phyloP scores from a whole-genome alignment of 2,888 invertebrate genomes.

The Sclerodermus sp. region DNA sequence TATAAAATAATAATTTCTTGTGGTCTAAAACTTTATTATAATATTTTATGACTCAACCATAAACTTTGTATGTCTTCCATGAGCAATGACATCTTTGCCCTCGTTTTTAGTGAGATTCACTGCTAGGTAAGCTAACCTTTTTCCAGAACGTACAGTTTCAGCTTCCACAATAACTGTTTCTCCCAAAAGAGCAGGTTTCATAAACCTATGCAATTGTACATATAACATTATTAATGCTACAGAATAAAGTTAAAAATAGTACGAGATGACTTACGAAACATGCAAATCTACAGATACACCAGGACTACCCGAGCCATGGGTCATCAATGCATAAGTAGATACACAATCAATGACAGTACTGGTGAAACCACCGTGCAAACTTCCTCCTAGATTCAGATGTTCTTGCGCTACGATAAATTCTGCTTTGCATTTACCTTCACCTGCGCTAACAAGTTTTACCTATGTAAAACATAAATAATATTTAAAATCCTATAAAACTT shows the following conservation, averaged over 20 bases:
- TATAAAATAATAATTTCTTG: not conserved
- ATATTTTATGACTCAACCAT: conserved; percentile 35
- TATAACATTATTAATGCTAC: conserved; percentile 1
- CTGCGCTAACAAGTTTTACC: conserved; percentile 62
- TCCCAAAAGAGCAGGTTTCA: conserved; percentile 75
- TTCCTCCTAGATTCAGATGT: conserved; percentile 74
- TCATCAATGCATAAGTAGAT: conserved; percentile 78
- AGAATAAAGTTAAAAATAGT: conserved; percentile 11
- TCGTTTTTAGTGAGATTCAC: conserved; percentile 77
- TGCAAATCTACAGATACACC: conserved; percentile 85
- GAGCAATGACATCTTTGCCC: conserved; percentile 74
- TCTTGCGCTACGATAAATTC: conserved; percentile 75
- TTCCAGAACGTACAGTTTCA: conserved; percentile 74
- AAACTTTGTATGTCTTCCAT: conserved; percentile 84
- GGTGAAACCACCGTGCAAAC: conserved; percentile 84
- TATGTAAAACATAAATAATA: conserved; percentile 29
- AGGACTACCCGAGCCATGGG: conserved; percentile 65
- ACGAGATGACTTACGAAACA: conserved; percentile 66
- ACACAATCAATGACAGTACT: conserved; percentile 77
- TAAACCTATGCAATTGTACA: conserved; percentile 68
- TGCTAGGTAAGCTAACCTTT: conserved; percentile 78
- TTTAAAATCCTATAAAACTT: no score
- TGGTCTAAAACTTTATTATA: not conserved
- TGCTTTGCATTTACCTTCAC: conserved; percentile 73
- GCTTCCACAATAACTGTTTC: conserved; percentile 81